Evolutionary conservation across 1,140 invertebrate species (phyloP).

Genomic region (Eubasilissa regina): DNA sequence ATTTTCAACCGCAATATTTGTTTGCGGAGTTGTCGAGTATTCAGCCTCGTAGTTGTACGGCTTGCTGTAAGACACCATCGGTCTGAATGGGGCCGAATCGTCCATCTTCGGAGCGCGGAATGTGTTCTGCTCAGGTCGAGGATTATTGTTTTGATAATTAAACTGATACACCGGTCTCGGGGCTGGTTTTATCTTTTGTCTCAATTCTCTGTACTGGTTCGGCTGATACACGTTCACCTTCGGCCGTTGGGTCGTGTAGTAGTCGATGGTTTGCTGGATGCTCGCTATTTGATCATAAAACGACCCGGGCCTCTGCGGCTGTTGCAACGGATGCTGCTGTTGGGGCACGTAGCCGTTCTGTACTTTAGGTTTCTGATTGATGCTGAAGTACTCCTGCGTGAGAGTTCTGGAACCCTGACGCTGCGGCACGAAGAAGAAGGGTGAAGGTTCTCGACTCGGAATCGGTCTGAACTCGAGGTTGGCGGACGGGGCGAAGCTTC

Average conservation of each 20-base stretch:
- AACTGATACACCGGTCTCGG: conserved; percentile 69
- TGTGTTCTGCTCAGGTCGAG: conserved; percentile 65
- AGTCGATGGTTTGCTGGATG: conserved; percentile 72
- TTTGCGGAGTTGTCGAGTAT: conserved; percentile 59
- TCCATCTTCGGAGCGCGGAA: conserved; percentile 72
- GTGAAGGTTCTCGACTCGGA: conserved; percentile 64
- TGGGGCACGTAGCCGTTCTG: conserved; percentile 58
- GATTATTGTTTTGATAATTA: conserved; percentile 66
- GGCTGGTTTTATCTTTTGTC: conserved; percentile 67
- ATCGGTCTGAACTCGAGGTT: conserved; percentile 69
- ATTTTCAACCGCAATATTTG: conserved; percentile 17
- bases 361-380: conserved; percentile 66
- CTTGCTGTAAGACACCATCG: conserved; percentile 77
- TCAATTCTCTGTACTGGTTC: conserved; percentile 68
- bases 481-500: conserved; percentile 64
- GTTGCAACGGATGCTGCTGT: conserved; percentile 43
- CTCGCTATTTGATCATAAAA: conserved; percentile 73
- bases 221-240: conserved; percentile 64
- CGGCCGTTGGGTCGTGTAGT: conserved; percentile 70
- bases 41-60: conserved; percentile 73
- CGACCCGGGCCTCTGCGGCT: conserved; percentile 63
- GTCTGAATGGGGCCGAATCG: conserved; percentile 75
- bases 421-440: conserved; percentile 69
- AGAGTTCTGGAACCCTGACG: conserved; percentile 70
- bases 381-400: conserved; percentile 71